Conservation (phyloP, 2,113 vertebrate species). For the Coryphaenoides rupestris region DNA sequence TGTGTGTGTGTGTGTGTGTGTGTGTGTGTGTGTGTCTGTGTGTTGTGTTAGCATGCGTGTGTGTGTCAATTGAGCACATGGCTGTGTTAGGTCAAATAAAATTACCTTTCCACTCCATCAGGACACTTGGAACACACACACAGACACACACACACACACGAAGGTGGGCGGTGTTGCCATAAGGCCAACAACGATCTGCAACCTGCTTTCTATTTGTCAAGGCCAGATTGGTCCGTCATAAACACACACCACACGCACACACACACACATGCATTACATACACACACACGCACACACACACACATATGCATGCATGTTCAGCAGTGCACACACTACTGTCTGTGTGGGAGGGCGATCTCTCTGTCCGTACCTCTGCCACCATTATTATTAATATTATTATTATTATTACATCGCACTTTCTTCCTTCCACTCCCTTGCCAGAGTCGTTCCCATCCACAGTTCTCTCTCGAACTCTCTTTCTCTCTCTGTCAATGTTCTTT, state of each 20-base stretch:
- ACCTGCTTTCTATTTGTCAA: conserved; percentile 6
- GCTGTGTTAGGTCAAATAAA: conserved; percentile 28
- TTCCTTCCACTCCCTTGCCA: too few species aligned
- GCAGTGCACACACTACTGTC: not conserved
- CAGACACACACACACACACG: not conserved
- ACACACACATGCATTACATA: not conserved
- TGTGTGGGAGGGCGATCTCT: too few species aligned
- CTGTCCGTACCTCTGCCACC: too few species aligned
- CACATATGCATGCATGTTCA: not conserved
- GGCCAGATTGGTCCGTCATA: not conserved
- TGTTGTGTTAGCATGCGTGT: not conserved
- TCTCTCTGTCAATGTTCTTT: not conserved
- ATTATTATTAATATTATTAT: too few species aligned
- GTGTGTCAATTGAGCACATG: not conserved
- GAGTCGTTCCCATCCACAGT: too few species aligned
- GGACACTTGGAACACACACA: conserved; percentile 25
- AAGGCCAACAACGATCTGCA: not conserved
- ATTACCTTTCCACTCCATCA: conserved; percentile 32
- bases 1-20: conserved; percentile 1
- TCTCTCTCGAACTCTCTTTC: not conserved
- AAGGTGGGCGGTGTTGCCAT: not conserved
- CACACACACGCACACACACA: not conserved
- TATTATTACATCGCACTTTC: too few species aligned
- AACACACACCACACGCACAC: not conserved
- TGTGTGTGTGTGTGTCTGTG: not conserved